phyloP scores from a whole-genome alignment of 2,888 invertebrate species.

The Neoitamus cyanurus region DNA sequence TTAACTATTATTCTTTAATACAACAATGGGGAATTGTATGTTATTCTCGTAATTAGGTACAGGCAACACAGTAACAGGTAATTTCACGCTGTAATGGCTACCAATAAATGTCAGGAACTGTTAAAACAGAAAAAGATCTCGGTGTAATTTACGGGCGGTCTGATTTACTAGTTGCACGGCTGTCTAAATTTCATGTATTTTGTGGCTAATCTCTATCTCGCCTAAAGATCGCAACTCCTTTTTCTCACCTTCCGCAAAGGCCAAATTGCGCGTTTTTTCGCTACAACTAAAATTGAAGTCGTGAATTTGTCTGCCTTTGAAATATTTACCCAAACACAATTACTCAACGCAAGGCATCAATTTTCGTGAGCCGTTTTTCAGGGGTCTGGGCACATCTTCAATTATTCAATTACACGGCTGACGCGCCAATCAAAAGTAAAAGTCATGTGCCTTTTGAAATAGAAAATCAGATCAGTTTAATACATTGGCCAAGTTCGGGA shows the following conservation, averaged over 20 bases:
- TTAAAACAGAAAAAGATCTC: neutral
- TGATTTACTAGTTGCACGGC: neutral
- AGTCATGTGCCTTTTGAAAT: slow-evolving; percentile 5
- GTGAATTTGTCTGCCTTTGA: neutral
- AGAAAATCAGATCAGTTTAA: neutral
- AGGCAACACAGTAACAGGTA: neutral
- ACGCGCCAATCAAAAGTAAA: neutral
- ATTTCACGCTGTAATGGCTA: neutral
- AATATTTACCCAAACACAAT: neutral
- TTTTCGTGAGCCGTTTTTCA: neutral
- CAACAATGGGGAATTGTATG: too few relatives aligned
- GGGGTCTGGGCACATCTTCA: neutral
- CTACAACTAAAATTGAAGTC: neutral
- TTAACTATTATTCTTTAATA: too few relatives aligned
- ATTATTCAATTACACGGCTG: slow-evolving; percentile 1
- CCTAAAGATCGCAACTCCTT: neutral
- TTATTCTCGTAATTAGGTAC: too few relatives aligned
- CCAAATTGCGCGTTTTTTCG: neutral
- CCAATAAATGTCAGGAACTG: neutral
- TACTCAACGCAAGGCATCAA: neutral
- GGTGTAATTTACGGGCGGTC: neutral
- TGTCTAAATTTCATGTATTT: neutral
- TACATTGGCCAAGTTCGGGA: neutral
- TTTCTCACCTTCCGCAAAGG: neutral
- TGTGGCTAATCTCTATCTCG: neutral